A percentile compares a stretch with the other conserved stretches of the same genome.
Evolutionary conservation across 2,113 vertebrate species (phyloP).

Genomic region (Nothocercus julius): DNA sequence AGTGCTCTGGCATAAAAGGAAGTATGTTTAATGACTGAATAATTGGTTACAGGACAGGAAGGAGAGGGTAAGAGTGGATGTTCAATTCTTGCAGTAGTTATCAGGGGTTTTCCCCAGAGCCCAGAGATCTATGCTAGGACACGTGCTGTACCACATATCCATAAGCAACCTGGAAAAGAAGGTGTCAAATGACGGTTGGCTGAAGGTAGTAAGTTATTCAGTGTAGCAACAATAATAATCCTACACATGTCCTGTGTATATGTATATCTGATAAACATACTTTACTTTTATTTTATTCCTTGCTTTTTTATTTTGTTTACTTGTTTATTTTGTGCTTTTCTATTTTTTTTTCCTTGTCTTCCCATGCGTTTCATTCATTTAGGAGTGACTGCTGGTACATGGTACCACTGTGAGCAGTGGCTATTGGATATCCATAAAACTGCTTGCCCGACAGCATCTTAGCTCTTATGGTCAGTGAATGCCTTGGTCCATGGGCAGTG

Average conservation of each 20-base stretch:
- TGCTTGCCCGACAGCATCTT: fast-evolving
- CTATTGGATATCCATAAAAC: neutral
- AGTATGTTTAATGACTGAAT: neutral
- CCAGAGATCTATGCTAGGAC: fast-evolving
- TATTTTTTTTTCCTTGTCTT: neutral
- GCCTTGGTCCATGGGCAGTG: fast-evolving
- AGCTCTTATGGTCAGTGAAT: neutral
- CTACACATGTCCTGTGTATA: neutral
- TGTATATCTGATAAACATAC: neutral
- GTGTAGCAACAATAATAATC: neutral
- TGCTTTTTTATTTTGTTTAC: too few species aligned
- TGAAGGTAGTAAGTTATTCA: neutral
- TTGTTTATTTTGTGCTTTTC: neutral
- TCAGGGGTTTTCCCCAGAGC: neutral
- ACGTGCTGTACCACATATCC: neutral
- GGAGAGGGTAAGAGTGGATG: neutral
- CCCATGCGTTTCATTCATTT: neutral
- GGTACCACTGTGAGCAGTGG: neutral
- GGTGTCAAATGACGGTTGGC: neutral
- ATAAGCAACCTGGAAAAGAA: neutral
- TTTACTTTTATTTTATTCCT: neutral
- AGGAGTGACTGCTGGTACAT: neutral
- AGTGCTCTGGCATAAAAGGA: neutral
- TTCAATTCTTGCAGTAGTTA: neutral
- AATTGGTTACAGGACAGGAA: neutral